Percentiles rank a stretch among this genome's conserved stretches.
These are phyloP conservation scores for Drosophila nigricruria DNA, from an alignment of 2,888 invertebrate species.

Conservation along the genomic window DNA sequence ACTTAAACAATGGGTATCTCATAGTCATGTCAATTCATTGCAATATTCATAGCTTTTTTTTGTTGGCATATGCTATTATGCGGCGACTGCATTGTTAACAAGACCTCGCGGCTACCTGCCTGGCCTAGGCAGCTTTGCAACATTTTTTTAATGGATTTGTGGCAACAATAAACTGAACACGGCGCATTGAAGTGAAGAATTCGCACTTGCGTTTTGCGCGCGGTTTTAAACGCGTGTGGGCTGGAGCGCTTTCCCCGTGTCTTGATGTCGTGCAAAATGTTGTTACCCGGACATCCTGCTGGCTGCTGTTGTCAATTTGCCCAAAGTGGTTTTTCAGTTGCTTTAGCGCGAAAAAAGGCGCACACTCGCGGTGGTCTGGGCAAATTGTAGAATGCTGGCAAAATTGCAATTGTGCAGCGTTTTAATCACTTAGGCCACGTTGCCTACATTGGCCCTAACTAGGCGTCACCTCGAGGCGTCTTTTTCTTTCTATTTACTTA, in stretches of 20 bases:
- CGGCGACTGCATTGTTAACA: slow-evolving; percentile 71
- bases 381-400: slow-evolving; percentile 32
- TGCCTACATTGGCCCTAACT: slow-evolving; percentile 75
- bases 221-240: slow-evolving; percentile 63
- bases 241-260: slow-evolving; percentile 38
- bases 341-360: slow-evolving; percentile 82
- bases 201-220: slow-evolving; percentile 78
- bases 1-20: slow-evolving; percentile 8
- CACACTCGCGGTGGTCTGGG: slow-evolving; percentile 37
- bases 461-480: slow-evolving; percentile 41
- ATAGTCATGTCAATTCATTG: slow-evolving; percentile 1
- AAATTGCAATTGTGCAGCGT: slow-evolving; percentile 75
- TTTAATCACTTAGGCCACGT: slow-evolving; percentile 82
- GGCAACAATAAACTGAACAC: slow-evolving; percentile 52
- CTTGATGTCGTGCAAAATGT: slow-evolving; percentile 57
- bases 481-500: slow-evolving; percentile 76
- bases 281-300: slow-evolving; percentile 71
- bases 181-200: slow-evolving; percentile 82
- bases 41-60: slow-evolving; percentile 34
- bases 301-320: slow-evolving; percentile 82
- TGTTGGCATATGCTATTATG: slow-evolving; percentile 64
- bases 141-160: slow-evolving; percentile 80
- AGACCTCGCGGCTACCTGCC: slow-evolving; percentile 61
- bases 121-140: slow-evolving; percentile 58
- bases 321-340: slow-evolving; percentile 85